These are phyloP conservation scores for Zaprionus lineosus DNA, from an alignment of 2,888 invertebrate genomes.

Conservation along the genomic window DNA sequence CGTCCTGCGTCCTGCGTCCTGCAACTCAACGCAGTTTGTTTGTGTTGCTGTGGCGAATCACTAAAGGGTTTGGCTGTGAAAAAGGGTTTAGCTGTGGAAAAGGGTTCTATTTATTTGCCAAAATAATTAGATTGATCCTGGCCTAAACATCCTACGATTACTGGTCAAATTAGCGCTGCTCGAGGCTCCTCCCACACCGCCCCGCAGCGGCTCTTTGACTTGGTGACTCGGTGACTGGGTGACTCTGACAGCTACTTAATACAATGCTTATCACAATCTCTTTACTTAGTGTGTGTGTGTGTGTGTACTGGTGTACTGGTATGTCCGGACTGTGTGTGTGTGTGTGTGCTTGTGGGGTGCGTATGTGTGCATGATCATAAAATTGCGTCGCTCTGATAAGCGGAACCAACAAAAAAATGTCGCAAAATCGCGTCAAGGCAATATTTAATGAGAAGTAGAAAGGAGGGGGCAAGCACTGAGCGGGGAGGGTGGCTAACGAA, in stretches of 20 bases:
- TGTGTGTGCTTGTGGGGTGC: not conserved
- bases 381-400: conserved; percentile 57
- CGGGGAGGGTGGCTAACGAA: not conserved
- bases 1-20: too few species aligned
- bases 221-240: not conserved
- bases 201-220: not conserved
- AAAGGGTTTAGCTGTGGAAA: conserved; percentile 23
- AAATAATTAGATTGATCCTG: conserved; percentile 82
- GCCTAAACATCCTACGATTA: conserved; percentile 51
- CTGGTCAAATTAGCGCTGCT: conserved; percentile 69
- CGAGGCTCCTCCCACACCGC: conserved; percentile 47
- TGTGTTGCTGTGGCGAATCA: conserved; percentile 56
- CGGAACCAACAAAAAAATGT: conserved; percentile 49
- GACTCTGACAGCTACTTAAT: conserved; percentile 29
- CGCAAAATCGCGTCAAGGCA: conserved; percentile 65
- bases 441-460: conserved; percentile 53
- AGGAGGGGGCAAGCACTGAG: not conserved
- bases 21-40: too few species aligned
- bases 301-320: too few species aligned
- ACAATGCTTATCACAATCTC: conserved; percentile 25
- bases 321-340: conserved; percentile 11
- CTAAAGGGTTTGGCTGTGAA: conserved; percentile 53
- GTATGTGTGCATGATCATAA: conserved; percentile 47
- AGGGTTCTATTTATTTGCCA: conserved; percentile 76
- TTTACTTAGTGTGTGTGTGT: not conserved